These are phyloP conservation scores for Gryon sp. DNA, from an alignment of 1,140 invertebrate species.

Conservation along the genomic window DNA sequence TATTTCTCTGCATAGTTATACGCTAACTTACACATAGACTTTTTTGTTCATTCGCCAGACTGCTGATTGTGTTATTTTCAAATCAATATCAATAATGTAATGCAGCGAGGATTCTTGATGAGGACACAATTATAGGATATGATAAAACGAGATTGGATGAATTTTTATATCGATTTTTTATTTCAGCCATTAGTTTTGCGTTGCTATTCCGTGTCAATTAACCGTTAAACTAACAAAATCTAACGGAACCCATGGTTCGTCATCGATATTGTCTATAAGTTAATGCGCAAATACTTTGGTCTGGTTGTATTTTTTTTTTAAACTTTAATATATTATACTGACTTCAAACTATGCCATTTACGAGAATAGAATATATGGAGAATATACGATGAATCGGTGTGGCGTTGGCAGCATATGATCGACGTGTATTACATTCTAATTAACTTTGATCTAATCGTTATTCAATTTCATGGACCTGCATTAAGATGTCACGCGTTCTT, in stretches of 20 bases:
- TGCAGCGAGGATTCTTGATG: slow-evolving; percentile 74
- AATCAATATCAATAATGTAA: slow-evolving; percentile 78
- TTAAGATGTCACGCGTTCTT: slow-evolving; percentile 49
- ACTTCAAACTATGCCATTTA: slow-evolving; percentile 70
- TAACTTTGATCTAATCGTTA: slow-evolving; percentile 71
- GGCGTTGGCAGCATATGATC: slow-evolving; percentile 67
- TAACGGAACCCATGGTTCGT: neutral
- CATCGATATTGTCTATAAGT: neutral
- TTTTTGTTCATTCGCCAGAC: slow-evolving; percentile 12
- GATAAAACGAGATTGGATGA: slow-evolving; percentile 28
- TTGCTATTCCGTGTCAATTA: too few species aligned
- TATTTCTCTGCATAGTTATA: slow-evolving; percentile 42
- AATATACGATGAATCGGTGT: slow-evolving; percentile 73
- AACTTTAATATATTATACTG: too few species aligned
- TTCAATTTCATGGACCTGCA: slow-evolving; percentile 68
- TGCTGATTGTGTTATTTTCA: slow-evolving; percentile 71
- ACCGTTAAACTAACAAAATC: too few species aligned
- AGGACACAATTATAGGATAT: slow-evolving; percentile 65
- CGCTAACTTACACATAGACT: slow-evolving; percentile 33
- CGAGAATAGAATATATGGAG: slow-evolving; percentile 75
- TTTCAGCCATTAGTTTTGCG: neutral
- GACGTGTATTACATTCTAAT: slow-evolving; percentile 75
- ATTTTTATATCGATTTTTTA: too few species aligned
- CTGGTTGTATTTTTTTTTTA: too few species aligned
- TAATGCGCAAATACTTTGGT: too few species aligned